phyloP scores from a whole-genome alignment of 2,113 vertebrate species.

The Oriolus oriolus region DNA sequence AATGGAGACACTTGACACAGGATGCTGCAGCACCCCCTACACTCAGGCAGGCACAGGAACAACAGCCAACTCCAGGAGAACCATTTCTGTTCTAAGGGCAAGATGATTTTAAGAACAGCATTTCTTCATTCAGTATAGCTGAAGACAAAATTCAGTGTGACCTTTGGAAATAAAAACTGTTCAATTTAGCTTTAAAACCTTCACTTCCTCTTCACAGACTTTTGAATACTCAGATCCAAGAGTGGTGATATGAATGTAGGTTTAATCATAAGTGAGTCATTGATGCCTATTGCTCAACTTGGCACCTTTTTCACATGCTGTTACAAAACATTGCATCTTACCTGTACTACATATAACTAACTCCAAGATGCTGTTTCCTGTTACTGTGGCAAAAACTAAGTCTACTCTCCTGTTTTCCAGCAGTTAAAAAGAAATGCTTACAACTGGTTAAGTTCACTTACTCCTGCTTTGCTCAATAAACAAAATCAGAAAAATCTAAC shows the following conservation, averaged over 20 bases:
- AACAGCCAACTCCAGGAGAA: not conserved
- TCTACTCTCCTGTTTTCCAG: not conserved
- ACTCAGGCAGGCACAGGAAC: not conserved
- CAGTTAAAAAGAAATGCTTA: not conserved
- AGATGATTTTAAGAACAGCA: not conserved
- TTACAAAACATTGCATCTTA: not conserved
- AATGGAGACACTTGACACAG: rapidly evolving
- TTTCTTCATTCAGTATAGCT: not conserved
- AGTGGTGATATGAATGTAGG: not conserved
- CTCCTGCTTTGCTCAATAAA: not conserved
- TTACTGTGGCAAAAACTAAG: not conserved
- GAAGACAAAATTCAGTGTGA: not conserved
- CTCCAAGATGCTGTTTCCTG: not conserved
- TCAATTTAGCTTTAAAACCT: not conserved
- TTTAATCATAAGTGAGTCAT: not conserved
- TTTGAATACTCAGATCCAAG: not conserved
- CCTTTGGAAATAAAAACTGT: not conserved
- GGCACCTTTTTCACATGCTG: not conserved
- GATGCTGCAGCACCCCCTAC: not conserved
- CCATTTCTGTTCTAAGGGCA: not conserved
- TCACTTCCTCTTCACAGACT: not conserved
- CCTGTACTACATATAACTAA: not conserved
- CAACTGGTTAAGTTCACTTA: not conserved
- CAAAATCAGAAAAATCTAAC: not conserved
- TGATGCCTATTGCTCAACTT: not conserved